Evolutionary conservation across 2,888 invertebrate genomes (phyloP).

Genomic region (Xestia rhomboidea): DNA sequence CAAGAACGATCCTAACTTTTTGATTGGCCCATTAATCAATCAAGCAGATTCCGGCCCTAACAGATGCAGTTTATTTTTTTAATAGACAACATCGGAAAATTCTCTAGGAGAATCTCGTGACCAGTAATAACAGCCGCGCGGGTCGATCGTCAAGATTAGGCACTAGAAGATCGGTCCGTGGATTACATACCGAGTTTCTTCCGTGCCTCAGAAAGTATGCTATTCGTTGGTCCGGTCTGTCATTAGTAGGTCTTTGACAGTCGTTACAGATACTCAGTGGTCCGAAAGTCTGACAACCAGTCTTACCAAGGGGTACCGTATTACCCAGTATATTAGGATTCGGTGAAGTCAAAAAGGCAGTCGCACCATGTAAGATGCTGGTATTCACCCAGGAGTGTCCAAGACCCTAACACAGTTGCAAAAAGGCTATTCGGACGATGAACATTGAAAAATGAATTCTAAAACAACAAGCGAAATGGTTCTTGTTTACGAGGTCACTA

Average conservation of each 20-base stretch:
- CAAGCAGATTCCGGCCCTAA: conserved; percentile 30
- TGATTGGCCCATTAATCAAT: conserved; percentile 61
- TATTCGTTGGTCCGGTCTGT: background rate
- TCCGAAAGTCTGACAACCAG: background rate
- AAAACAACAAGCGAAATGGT: conserved; percentile 21
- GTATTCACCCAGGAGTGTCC: background rate
- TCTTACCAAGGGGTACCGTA: background rate
- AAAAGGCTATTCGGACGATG: background rate
- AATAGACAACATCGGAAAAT: background rate
- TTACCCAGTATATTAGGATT: background rate
- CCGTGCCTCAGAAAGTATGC: background rate
- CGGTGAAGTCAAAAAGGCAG: background rate
- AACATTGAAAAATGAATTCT: conserved; percentile 10
- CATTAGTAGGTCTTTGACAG: background rate
- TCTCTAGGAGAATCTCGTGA: background rate
- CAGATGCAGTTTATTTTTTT: conserved; percentile 45
- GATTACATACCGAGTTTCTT: background rate
- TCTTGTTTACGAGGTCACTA: conserved; percentile 25
- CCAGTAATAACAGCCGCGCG: background rate
- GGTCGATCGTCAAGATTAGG: background rate
- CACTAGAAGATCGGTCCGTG: background rate
- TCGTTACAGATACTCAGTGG: background rate
- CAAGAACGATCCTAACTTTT: conserved; percentile 35
- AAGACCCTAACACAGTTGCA: background rate
- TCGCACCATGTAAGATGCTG: background rate